Conservation (phyloP, 2,888 invertebrate species). For the Muschampia plurimacula region DNA sequence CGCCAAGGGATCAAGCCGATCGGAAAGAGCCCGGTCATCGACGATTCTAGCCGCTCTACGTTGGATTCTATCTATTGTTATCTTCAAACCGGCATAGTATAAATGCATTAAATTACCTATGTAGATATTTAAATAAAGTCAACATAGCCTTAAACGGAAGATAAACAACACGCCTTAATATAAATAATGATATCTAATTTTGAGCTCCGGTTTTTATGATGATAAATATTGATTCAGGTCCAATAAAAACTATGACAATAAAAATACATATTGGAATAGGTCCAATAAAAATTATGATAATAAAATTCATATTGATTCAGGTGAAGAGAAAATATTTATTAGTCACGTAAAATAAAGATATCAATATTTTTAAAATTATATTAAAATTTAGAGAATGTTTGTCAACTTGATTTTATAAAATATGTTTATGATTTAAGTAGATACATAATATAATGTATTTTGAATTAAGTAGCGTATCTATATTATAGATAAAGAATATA, state of each 20-base stretch:
- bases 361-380: too few relatives aligned
- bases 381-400: too few relatives aligned
- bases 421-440: too few relatives aligned
- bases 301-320: background rate
- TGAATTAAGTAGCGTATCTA: too few relatives aligned
- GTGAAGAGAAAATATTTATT: background rate
- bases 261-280: background rate
- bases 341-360: background rate
- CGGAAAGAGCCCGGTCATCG: too few relatives aligned
- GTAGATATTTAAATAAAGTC: constrained; percentile 18
- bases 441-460: too few relatives aligned
- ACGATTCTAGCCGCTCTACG: too few relatives aligned
- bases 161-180: constrained; percentile 46
- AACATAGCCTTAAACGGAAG: constrained; percentile 13
- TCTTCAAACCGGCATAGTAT: too few relatives aligned
- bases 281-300: background rate
- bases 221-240: background rate
- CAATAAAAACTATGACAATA: background rate
- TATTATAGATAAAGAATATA: background rate
- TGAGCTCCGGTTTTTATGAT: constrained; percentile 7
- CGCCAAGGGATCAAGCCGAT: too few relatives aligned
- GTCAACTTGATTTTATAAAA: too few relatives aligned
- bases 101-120: constrained; percentile 17
- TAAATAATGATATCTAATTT: constrained; percentile 15
- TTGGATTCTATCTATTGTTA: too few relatives aligned